A percentile compares a stretch with the other conserved stretches of the same genome.
Conservation (phyloP, 2,888 invertebrate genomes). For the Eulithis testata region DNA sequence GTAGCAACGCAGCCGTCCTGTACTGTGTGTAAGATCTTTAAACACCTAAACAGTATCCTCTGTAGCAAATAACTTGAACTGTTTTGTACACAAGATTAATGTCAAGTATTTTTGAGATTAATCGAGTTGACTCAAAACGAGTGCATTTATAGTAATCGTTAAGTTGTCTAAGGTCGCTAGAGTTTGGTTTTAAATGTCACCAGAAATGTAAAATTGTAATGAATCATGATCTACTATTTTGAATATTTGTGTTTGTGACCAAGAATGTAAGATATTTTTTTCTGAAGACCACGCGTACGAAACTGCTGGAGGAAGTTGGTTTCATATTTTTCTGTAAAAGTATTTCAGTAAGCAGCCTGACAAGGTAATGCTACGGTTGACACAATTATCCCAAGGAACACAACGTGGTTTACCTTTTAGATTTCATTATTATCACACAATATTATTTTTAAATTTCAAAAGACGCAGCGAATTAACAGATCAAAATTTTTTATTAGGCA, state of each 20-base stretch:
- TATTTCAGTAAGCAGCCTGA: constrained; percentile 27
- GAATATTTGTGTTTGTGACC: too few species aligned
- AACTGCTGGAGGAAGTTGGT: neutral
- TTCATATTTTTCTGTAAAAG: constrained; percentile 19
- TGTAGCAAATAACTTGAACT: constrained; percentile 62
- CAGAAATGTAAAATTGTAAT: too few species aligned
- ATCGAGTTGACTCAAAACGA: constrained; percentile 52
- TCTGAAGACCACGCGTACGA: neutral
- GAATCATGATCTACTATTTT: too few species aligned
- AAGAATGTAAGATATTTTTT: neutral
- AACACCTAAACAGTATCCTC: constrained; percentile 39
- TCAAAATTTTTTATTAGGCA: neutral
- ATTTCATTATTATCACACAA: constrained; percentile 25
- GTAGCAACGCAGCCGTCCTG: neutral
- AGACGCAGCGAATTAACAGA: neutral
- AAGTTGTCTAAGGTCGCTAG: neutral
- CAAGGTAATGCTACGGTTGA: constrained; percentile 41
- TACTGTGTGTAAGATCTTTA: neutral
- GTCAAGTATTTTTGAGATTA: constrained; percentile 56
- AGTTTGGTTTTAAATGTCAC: neutral
- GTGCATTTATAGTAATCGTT: constrained; percentile 10
- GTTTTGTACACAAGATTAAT: constrained; percentile 54
- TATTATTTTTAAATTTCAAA: constrained; percentile 17
- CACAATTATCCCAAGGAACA: constrained; percentile 34
- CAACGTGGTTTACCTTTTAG: constrained; percentile 29